A percentile compares a stretch with the other conserved stretches of the same genome.
phyloP scores from a whole-genome alignment of 2,113 vertebrate species.

The Atlantisia rogersi region DNA sequence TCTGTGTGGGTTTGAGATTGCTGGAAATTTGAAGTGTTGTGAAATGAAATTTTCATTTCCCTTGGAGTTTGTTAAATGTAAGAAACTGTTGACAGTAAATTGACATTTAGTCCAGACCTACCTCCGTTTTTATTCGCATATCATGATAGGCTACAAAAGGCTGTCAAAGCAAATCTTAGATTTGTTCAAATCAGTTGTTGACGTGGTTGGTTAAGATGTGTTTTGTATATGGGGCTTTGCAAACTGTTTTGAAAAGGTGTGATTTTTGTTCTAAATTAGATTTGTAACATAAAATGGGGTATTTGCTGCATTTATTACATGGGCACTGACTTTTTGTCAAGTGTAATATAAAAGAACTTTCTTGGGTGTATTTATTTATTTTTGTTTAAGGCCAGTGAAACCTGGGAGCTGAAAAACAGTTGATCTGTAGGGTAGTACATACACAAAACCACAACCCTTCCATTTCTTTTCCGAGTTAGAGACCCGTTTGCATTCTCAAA shows the following conservation, averaged over 20 bases:
- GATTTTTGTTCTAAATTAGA: neutral
- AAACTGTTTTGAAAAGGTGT: neutral
- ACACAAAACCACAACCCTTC: neutral
- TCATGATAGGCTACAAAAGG: neutral
- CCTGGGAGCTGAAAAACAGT: neutral
- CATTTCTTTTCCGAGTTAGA: neutral
- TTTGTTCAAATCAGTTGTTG: neutral
- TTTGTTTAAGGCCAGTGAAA: neutral
- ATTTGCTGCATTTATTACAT: rapidly evolving
- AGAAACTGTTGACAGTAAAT: neutral
- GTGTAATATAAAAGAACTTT: neutral
- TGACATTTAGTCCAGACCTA: neutral
- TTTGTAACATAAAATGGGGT: neutral
- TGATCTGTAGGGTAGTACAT: neutral
- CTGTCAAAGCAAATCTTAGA: neutral
- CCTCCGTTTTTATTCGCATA: neutral
- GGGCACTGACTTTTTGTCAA: neutral
- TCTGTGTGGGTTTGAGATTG: neutral
- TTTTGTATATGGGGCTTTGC: neutral
- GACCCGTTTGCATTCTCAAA: neutral
- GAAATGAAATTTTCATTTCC: neutral
- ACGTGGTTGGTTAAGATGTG: neutral
- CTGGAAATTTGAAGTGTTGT: neutral
- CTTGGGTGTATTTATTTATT: neutral
- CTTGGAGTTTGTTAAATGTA: neutral